Percentiles rank a stretch among this genome's conserved stretches.
These are phyloP conservation scores for Campylorhamphus procurvoides DNA, from an alignment of 2,113 vertebrate genomes.

Conservation along the genomic window DNA sequence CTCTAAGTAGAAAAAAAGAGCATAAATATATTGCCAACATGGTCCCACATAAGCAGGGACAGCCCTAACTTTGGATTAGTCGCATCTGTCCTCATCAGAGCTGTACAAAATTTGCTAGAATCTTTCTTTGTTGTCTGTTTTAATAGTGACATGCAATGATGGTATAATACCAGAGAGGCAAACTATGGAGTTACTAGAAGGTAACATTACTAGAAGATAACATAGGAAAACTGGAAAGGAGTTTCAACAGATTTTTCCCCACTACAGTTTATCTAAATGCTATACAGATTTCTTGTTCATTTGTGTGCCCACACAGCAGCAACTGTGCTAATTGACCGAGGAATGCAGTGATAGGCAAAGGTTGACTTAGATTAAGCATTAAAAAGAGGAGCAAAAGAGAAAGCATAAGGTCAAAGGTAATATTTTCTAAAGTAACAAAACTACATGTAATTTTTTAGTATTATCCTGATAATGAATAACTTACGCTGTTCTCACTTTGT, in stretches of 20 bases:
- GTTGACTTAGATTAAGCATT: background rate
- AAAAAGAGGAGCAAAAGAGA: background rate
- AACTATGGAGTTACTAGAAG: background rate
- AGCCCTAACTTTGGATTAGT: background rate
- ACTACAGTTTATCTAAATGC: background rate
- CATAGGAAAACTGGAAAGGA: background rate
- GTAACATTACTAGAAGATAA: background rate
- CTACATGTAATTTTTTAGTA: background rate
- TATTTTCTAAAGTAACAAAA: background rate
- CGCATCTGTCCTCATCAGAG: background rate
- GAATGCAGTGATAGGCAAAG: background rate
- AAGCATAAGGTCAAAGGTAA: background rate
- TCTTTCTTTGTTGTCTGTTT: background rate
- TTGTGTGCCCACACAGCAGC: background rate
- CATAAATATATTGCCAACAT: background rate
- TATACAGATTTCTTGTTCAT: background rate
- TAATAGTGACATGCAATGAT: background rate
- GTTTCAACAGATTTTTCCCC: background rate
- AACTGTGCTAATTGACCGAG: background rate
- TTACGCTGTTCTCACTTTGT: background rate
- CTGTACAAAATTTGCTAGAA: background rate
- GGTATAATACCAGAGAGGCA: background rate
- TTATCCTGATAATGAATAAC: background rate
- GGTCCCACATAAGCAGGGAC: background rate
- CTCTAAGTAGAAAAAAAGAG: background rate